Evolutionary conservation across 2,888 invertebrate genomes (phyloP), one percentile per base, ranked within the genome.

Genomic region (Parapristionchus giblindavisi): DNA sequence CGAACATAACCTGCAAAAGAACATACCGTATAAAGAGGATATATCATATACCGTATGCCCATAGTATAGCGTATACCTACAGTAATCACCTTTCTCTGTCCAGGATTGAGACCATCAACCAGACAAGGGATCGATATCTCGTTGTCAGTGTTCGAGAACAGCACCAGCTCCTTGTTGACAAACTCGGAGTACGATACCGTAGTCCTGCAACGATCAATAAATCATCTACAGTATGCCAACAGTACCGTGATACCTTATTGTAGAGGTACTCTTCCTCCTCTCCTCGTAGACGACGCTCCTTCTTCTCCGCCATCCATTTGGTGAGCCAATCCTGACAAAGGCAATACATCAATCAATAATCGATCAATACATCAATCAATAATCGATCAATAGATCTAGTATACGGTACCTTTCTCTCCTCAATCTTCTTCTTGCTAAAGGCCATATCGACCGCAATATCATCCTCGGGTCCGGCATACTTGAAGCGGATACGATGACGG

Each of bases 381-480:
- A n/a, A n/a, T n/a, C n/a, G n/a, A n/a, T n/a, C n/a, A n/a, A n/a
- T n/a, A n/a, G n/a, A n/a, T n/a, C n/a, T n/a, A n/a, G n/a, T 21
- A 14, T 21, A 11, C 48, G 14, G 14, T 27, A 71, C 70, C 88
- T 99, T 99, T 72, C 99, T 92, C 84, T 95, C 94, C 36, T 99
- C 98, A 0, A 95, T 92, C 84, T 94, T 94, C 84, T 94, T 94
- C 89, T 93, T 96, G 89, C 93, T 96, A 88, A 98, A 97, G 0
- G 97, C 97, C 91, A 99, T 92, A 56, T 93, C 92, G 81, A 99
- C 97, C 83, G 94, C 93, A 76, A 94, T 93, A 88, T 99, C 99
- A 86, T 99, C 98, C 21, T 93, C 92, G 0, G 91, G 90, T 0
- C 96, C 96, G 63, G n/a, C 54, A 56, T 68, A 75, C 48, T 60